Conservation (phyloP, 2,888 invertebrate genomes). For the Galeopsomyia nigrocyanea region DNA sequence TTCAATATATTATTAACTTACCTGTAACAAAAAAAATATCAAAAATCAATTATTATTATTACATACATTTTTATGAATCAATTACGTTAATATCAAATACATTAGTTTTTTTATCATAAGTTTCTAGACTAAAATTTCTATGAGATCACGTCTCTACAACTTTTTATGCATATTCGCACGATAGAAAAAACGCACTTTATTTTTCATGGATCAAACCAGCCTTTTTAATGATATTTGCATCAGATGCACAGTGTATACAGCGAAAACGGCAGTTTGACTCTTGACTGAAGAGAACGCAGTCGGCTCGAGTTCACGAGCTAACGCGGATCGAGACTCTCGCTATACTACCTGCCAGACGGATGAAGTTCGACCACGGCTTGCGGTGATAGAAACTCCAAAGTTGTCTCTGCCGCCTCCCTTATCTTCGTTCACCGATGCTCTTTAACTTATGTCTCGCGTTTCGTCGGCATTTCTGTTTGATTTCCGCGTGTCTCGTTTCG, state of each 20-base stretch:
- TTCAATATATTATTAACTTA: constrained; percentile 9
- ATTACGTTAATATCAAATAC: no score
- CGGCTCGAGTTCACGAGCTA: constrained; percentile 36
- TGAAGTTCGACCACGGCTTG: constrained; percentile 17
- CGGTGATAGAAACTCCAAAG: constrained; percentile 19
- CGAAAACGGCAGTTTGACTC: constrained; percentile 35
- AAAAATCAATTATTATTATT: background rate
- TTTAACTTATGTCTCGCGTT: background rate
- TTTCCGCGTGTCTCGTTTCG: no score
- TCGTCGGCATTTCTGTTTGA: background rate
- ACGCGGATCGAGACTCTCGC: constrained; percentile 28
- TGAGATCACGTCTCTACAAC: no score
- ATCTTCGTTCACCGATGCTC: constrained; percentile 8
- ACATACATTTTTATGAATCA: background rate
- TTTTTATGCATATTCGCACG: no score
- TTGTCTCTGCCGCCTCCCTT: constrained; percentile 8
- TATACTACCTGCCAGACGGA: constrained; percentile 3
- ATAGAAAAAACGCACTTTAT: constrained; percentile 22
- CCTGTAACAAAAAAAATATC: constrained; percentile 28
- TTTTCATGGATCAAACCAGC: constrained; percentile 27
- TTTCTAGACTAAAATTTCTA: no score
- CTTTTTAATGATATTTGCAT: constrained; percentile 49
- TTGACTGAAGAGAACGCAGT: constrained; percentile 36
- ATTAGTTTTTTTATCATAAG: no score
- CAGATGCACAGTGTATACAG: background rate